Evolutionary conservation across 2,888 invertebrate genomes (phyloP), one percentile per base, ranked within the genome.

Genomic region (Meiosimyza platycephala): DNA sequence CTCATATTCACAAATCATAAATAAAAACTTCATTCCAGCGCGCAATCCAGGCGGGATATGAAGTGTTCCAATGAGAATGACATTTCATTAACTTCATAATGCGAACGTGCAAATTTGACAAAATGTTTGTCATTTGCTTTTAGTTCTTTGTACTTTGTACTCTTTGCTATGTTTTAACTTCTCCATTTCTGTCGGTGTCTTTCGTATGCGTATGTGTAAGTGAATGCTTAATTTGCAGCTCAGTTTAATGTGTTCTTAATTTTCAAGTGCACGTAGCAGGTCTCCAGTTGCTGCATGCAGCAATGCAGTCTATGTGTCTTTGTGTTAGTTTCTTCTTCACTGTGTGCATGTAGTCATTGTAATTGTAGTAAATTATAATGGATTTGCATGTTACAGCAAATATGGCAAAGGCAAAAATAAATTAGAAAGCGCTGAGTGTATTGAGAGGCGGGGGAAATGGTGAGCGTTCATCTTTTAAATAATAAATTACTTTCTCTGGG

Each of bases 191-290:
- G 40, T 6, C 40, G 5, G 15, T n/a, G 40, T 52, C 18, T 55
- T n/a, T 22, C 1, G 15, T 28, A n/a, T 15, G 40, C 60, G 28
- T 33, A 33, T 22, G 22, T 60, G 50, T 48, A 33, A 4, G 18
- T 28, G 51, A 18, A 16, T 28, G 51, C 51, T 28, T 22, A 67
- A 11, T 16, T n/a, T 60, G 51, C 28, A n/a, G 60, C 60, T 51
- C 51, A 18, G 18, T 63, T 63, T 63, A 63, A 28, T 69, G 60
- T 48, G 51, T 62, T 60, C 60, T 47, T 51, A 69, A 51, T 69
- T 60, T 69, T 69, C 69, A 69, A 69, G 60, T 69, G 69, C 69
- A 69, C 69, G 69, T 62, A 47, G 18, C 15, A 47, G 47, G 63
- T 63, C 63, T 63, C 63, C 63, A 63, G 63, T 63, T 18, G 63